Base-by-base conservation (phyloP, 2,113 vertebrate species). In the Lepidothrix coronata region DNA sequence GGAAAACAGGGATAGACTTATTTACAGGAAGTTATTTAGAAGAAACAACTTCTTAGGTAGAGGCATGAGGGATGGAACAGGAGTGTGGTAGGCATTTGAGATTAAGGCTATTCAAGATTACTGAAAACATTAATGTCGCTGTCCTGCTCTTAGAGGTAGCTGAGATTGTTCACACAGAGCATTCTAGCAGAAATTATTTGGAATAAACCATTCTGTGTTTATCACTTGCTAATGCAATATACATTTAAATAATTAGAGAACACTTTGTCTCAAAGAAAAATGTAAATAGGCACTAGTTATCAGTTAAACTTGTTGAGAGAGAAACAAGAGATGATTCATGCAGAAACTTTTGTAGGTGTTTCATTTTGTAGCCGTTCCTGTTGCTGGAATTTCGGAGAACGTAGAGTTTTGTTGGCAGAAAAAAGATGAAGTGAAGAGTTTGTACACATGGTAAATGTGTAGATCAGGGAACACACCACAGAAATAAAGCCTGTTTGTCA, bases 361-460 rank as follows among this genome's bases (percentile, higher is more conserved):
- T 48, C 0, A 33, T 74, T 86, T 71, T 73, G n/a, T 41, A 55
- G 28, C 22, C 30, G 43, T 91, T 79, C 14, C 14, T 86, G 1
- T 30, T 54, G n/a, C n/a, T 86, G 37, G n/a, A 58, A 57, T 61
- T 88, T 79, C 28, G 21, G 65, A 46, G 58, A 82, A 24, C 22
- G 8, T 48, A 11, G 19, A 44, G 24, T 17, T 71, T 62, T 78
- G 5, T 43, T 63, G 11, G 30, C 37, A 76, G 54, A 21, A 85
- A 55, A 79, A 30, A n/a, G n/a, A n/a, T n/a, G n/a, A n/a, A n/a
- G n/a, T 11, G 37, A 52, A 52, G 23, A 41, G 41, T 12, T 52
- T 14, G 10, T 12, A 30, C 23, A 28, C 2, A 0, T 6, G 12
- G 25, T n/a, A 9, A 63, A 46, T 30, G 12, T 12, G 44, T 59